Evolutionary conservation across 30 jellyfish, hydroid and myxozoan genomes (phyloP), one percentile per base, ranked within the genome.

Genomic region (Aurelia coerulea): DNA sequence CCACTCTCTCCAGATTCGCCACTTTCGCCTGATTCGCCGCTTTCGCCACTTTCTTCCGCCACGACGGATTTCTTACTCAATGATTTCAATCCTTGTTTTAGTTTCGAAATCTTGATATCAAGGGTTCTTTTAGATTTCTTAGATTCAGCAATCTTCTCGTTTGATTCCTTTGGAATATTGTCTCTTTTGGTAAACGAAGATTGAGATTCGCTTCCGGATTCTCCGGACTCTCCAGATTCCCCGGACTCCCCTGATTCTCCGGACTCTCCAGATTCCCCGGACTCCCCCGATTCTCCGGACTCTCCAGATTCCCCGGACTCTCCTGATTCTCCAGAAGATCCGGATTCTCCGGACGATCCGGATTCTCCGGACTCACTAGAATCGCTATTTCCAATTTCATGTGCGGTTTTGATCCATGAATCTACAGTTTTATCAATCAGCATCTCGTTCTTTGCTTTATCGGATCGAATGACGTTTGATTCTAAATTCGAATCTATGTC

Each of bases 141-240:
- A 10, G 31, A 33, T n/a, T 59, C 32, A 29, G 5, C 29, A 39
- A 58, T 35, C 35, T 54, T 62, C 32, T 31, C 86, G 14, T 7
- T 34, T 1, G 35, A 17, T 34, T 76, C 86, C 54, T 53, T 54
- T 51, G 86, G 86, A 41, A 76, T 76, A 12, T 56, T 53, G 34
- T 59, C 75, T 59, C 86, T 76, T 58, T 76, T 76, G 41, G 63
- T 41, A 59, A 76, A 76, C 9, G 62, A 35, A 16, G 80, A 32
- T 60, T 31, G 92, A 2, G 78, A 33, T 58, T 53, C 75, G 33
- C 59, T 74, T 42, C 79, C 94, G 31, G 68, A 19, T 64, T 76
- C 95, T 46, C 84, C 95, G 19, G 50, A 5, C 32, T 78, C 89
- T 15, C 89, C 89, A 6, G 76, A 53, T 37, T 76, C 76, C 59